Evolutionary conservation across 2,888 invertebrate species (phyloP), one percentile per base, ranked within the genome.

Genomic region (Synergus umbraculus): DNA sequence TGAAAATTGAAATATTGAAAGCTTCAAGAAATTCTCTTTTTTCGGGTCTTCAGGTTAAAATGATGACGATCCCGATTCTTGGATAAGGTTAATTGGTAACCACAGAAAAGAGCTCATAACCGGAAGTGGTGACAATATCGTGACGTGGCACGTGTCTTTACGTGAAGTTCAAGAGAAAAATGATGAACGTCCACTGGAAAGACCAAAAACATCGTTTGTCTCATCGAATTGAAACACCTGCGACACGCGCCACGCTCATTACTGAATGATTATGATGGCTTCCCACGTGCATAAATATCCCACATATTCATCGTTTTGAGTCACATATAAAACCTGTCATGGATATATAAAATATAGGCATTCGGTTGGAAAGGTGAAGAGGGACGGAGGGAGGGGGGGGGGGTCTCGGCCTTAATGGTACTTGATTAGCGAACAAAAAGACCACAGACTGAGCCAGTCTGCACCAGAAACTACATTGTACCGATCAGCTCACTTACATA

Each of bases 341-440:
- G 13, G 15, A 54, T 73, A 37, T 37, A 54, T 4, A 29, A 49
- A 9, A 44, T 18, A n/a, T 13, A 29, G 81, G 82, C 78, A 80
- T 84, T 82, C 82, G 79, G 79, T 81, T 83, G 83, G 78, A 76
- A 77, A 79, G 67, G 67, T 22, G 67, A 22, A 80, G 66, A 67
- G 77, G n/a, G 15, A n/a, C 7, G n/a, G 60, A n/a, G 12, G 10
- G 82, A 81, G 79, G 79, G 78, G 79, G 46, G 10, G 10, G 9
- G 60, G 7, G 4, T 22, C 60, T 18, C 12, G 12, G 81, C 66
- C 76, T 79, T 84, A 81, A 84, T 84, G 77, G 84, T 79, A 83
- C 84, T 84, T 83, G 84, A 84, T 84, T 84, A 84, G 78, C 77
- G 83, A 82, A 83, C 83, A 84, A 84, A 54, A 54, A 46, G 73